Conservation (phyloP, 2,888 invertebrate species). For the Apantesis nais region DNA sequence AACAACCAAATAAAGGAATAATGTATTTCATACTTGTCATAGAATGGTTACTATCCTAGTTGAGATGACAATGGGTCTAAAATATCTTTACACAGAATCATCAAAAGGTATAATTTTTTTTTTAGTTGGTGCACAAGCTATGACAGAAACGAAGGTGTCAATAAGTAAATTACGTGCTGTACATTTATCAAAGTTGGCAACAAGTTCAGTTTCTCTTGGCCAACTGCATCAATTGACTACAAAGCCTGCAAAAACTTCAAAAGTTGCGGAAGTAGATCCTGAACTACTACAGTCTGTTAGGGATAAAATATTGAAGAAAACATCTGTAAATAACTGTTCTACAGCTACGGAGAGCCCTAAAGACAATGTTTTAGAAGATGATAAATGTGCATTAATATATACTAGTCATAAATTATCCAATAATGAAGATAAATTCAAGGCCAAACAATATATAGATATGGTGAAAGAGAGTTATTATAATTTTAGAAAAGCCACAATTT, state of each 20-base stretch:
- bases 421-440: slow-evolving; percentile 68
- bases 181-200: slow-evolving; percentile 88
- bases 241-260: slow-evolving; percentile 56
- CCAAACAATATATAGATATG: slow-evolving; percentile 69
- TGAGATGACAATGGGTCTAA: no score
- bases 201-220: slow-evolving; percentile 84
- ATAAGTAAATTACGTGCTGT: slow-evolving; percentile 88
- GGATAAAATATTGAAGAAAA: slow-evolving; percentile 72
- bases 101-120: slow-evolving; percentile 27
- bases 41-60: no score
- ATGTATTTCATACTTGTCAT: no score
- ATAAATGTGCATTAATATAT: slow-evolving; percentile 77
- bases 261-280: slow-evolving; percentile 69
- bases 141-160: slow-evolving; percentile 88
- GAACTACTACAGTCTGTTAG: slow-evolving; percentile 75
- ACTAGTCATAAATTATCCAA: slow-evolving; percentile 68
- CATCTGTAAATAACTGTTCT: slow-evolving; percentile 33
- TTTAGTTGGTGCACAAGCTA: slow-evolving; percentile 87
- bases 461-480: slow-evolving; percentile 82
- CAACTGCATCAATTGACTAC: slow-evolving; percentile 85
- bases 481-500: slow-evolving; percentile 78
- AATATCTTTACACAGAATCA: no score
- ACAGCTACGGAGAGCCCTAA: slow-evolving; percentile 30
- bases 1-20: not conserved
- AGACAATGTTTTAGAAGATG: slow-evolving; percentile 68